Evolutionary conservation across 2,888 invertebrate genomes (phyloP).

Genomic region (Cantharis nigra): DNA sequence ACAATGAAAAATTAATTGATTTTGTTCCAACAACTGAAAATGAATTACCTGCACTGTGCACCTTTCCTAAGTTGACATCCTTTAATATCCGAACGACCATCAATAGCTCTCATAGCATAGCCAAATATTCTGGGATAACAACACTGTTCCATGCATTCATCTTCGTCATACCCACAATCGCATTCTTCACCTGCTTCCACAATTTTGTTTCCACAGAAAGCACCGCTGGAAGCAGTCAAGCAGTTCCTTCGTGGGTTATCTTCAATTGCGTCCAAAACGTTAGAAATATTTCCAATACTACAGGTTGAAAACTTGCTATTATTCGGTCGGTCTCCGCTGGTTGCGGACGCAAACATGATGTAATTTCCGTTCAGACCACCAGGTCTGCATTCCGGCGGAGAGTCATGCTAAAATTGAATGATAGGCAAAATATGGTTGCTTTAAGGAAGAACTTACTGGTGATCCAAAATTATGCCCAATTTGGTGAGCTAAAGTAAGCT

Average conservation of each 20-base stretch:
- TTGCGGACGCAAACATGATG: conserved; percentile 99
- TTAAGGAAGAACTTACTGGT: conserved; percentile 68
- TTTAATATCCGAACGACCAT: conserved; percentile 68
- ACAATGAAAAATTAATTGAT: conserved; percentile 43
- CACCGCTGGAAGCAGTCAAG: conserved; percentile 86
- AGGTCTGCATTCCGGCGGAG: conserved; percentile 86
- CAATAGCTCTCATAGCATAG: conserved; percentile 66
- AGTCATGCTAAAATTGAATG: conserved; percentile 77
- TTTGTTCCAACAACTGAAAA: not conserved
- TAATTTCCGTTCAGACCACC: conserved; percentile 93
- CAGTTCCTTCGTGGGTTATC: conserved; percentile 92
- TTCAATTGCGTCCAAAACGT: conserved; percentile 89
- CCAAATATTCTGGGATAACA: conserved; percentile 78
- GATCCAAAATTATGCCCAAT: conserved; percentile 99
- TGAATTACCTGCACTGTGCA: conserved; percentile 78
- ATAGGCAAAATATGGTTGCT: not conserved
- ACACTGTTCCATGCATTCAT: conserved; percentile 90
- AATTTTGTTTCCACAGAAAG: conserved; percentile 99
- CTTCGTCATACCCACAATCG: conserved; percentile 92
- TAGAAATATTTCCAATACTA: conserved; percentile 92
- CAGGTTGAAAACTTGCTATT: conserved; percentile 97
- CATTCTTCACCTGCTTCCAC: conserved; percentile 98
- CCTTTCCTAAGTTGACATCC: conserved; percentile 78
- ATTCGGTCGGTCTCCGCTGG: conserved; percentile 96
- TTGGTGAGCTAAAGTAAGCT: conserved; percentile 96